Conservation (phyloP, 1,140 invertebrate species). For the Nasonia vitripennis region DNA sequence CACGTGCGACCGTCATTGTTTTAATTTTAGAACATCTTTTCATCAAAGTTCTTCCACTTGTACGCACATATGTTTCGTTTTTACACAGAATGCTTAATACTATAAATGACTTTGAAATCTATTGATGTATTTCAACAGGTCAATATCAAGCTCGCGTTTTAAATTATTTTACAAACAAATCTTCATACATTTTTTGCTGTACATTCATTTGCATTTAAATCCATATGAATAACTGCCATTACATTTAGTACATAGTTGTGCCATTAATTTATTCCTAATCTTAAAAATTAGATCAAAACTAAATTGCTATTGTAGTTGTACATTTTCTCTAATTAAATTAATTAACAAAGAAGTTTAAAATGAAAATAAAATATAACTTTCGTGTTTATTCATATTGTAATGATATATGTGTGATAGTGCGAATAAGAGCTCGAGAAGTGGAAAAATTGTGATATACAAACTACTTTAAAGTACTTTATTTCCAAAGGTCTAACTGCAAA, state of each 20-base stretch:
- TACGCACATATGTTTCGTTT: constrained; percentile 44
- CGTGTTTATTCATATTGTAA: constrained; percentile 40
- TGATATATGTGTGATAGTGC: constrained; percentile 51
- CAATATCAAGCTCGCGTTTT: background rate
- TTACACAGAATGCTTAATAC: constrained; percentile 18
- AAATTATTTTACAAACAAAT: background rate
- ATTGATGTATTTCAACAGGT: background rate
- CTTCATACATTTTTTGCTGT: background rate
- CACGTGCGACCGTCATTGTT: background rate
- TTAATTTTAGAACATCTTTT: constrained; percentile 41
- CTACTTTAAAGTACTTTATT: constrained; percentile 56
- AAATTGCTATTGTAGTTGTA: background rate
- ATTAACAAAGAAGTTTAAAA: background rate
- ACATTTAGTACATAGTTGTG: constrained; percentile 29
- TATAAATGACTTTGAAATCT: constrained; percentile 15
- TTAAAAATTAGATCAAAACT: constrained; percentile 18
- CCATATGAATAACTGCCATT: constrained; percentile 20
- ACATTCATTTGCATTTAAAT: constrained; percentile 1
- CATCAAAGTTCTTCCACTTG: constrained; percentile 52
- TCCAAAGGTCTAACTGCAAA: constrained; percentile 59
- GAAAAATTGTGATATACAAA: constrained; percentile 58
- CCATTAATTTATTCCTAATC: constrained; percentile 39
- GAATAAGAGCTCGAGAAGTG: constrained; percentile 51
- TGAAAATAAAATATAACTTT: constrained; percentile 20
- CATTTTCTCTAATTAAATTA: constrained; percentile 20